Conservation (phyloP, 37 sponge, comb jelly and placozoan genomes). For the Axinella damicornis region DNA sequence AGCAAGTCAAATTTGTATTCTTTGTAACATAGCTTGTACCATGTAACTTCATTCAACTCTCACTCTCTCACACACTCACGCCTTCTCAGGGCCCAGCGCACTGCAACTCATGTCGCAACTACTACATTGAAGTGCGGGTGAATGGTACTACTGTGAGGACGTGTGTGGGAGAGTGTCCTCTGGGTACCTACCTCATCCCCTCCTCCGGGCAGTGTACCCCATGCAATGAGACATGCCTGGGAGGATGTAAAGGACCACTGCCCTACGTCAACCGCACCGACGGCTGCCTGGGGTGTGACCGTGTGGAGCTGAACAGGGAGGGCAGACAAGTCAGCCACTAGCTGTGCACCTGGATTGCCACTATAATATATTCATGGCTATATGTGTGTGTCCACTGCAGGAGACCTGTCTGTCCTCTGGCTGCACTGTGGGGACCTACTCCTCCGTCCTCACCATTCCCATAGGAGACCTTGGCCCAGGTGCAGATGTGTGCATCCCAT, state of each 20-base stretch:
- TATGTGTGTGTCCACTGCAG: not conserved
- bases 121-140: not conserved
- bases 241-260: slow-evolving; percentile 78
- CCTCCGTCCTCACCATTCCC: not conserved
- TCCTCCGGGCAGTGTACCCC: slow-evolving; percentile 13
- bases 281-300: slow-evolving; percentile 65
- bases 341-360: no score
- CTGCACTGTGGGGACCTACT: slow-evolving; percentile 33
- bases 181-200: slow-evolving; percentile 28
- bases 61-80: not conserved
- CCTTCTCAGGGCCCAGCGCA: slow-evolving; percentile 41
- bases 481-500: slow-evolving; percentile 42
- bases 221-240: slow-evolving; percentile 56
- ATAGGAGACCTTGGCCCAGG: slow-evolving; percentile 15
- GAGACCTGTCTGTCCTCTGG: slow-evolving; percentile 21
- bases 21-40: no score
- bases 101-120: slow-evolving; percentile 45
- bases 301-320: slow-evolving; percentile 28
- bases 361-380: no score
- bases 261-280: slow-evolving; percentile 44
- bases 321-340: slow-evolving; percentile 41
- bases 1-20: no score
- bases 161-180: slow-evolving; percentile 64
- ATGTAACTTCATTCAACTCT: not conserved
- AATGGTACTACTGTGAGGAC: not conserved